Conservation (phyloP, 37 sponge, comb jelly and placozoan species). For the Spongilla lacustris region DNA sequence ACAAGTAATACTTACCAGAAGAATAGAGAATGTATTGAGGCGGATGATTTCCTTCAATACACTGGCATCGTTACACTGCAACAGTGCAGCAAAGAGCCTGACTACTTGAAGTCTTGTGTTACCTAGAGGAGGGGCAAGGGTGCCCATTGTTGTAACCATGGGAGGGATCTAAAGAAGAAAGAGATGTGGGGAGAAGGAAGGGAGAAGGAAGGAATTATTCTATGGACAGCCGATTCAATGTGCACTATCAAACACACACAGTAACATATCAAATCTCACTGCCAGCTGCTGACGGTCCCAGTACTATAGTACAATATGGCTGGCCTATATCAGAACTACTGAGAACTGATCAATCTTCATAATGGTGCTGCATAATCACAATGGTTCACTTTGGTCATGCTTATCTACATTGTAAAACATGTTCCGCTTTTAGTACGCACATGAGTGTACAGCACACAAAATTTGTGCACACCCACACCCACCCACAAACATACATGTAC, state of each 20-base stretch:
- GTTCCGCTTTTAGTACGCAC: too few species aligned
- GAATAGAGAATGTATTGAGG: conserved; percentile 37
- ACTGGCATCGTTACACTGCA: conserved; percentile 16
- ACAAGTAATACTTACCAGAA: conserved; percentile 59
- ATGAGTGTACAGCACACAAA: background rate
- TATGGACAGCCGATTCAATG: too few species aligned
- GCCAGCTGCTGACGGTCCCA: background rate
- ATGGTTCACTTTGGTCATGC: too few species aligned
- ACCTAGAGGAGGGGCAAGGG: conserved; percentile 78
- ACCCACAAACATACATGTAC: too few species aligned
- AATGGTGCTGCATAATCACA: too few species aligned
- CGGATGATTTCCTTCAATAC: conserved; percentile 40
- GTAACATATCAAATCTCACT: background rate
- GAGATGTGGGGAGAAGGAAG: background rate
- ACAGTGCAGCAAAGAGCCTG: conserved; percentile 63
- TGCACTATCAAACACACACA: background rate
- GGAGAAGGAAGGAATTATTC: background rate
- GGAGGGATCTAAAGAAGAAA: conserved; percentile 14
- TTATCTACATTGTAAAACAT: too few species aligned
- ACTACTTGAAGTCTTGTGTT: conserved; percentile 81
- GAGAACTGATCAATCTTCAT: too few species aligned
- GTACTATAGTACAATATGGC: too few species aligned
- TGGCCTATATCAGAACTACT: too few species aligned
- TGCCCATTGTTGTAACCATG: conserved; percentile 60
- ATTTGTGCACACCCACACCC: too few species aligned